phyloP scores from a whole-genome alignment of 2,113 vertebrate genomes.

The Rhynchopsitta pachyrhyncha region DNA sequence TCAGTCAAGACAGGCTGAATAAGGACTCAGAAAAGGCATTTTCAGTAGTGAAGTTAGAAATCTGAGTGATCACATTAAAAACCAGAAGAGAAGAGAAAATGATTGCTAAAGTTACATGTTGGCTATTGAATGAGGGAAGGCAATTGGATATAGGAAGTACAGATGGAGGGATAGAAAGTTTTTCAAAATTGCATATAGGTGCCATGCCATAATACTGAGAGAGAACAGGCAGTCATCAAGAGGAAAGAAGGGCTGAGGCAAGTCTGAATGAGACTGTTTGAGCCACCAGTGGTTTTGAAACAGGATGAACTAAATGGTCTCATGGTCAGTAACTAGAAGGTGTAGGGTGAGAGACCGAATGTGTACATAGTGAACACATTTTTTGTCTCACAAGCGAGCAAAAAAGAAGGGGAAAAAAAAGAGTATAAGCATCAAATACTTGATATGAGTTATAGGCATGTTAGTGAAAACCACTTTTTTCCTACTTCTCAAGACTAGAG shows the following conservation, averaged over 20 bases:
- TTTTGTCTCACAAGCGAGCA: neutral
- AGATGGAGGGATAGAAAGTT: neutral
- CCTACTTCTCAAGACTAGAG: neutral
- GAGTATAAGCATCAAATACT: neutral
- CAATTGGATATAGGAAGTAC: neutral
- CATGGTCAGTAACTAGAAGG: neutral
- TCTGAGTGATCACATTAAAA: neutral
- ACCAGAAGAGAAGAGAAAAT: neutral
- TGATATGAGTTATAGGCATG: neutral
- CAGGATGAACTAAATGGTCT: neutral
- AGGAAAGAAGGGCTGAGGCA: neutral
- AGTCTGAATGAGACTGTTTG: neutral
- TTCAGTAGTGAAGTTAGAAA: neutral
- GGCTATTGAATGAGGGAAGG: neutral
- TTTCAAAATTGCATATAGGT: neutral
- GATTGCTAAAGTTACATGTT: neutral
- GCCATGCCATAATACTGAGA: neutral
- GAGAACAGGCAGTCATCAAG: neutral
- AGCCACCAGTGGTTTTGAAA: neutral
- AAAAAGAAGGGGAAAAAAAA: neutral
- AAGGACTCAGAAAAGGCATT: neutral
- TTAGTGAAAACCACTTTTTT: neutral
- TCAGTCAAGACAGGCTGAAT: neutral
- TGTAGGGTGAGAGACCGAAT: neutral
- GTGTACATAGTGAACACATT: neutral